Conservation (phyloP, 2,888 invertebrate genomes). For the Drosophila paracracens region DNA sequence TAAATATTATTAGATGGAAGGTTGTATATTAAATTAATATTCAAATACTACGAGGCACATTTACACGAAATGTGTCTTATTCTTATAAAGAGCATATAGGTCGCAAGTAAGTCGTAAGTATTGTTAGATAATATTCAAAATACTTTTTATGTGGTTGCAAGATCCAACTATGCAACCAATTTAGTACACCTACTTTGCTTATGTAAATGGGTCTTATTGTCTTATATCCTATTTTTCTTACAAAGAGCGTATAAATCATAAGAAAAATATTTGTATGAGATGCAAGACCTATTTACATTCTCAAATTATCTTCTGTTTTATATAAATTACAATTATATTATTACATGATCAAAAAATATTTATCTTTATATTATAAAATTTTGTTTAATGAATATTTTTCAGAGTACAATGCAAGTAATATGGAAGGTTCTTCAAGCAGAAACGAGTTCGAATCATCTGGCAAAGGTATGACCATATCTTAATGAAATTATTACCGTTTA, state of each 20-base stretch:
- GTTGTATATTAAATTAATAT: not conserved
- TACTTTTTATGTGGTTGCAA: not conserved
- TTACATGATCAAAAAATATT: not conserved
- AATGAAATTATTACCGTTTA: not conserved
- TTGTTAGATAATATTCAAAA: no score
- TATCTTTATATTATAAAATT: not conserved
- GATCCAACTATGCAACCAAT: not conserved
- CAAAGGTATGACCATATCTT: conserved; percentile 84
- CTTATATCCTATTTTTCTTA: not conserved
- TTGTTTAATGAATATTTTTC: conserved; percentile 2
- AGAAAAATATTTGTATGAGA: not conserved
- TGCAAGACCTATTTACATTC: not conserved
- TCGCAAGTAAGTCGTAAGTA: no score
- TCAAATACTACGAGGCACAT: not conserved
- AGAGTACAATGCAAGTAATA: conserved; percentile 92
- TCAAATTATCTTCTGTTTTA: not conserved
- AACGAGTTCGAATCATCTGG: conserved; percentile 92
- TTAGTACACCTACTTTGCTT: not conserved
- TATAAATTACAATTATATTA: not conserved
- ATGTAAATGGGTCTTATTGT: not conserved
- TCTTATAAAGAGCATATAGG: not conserved
- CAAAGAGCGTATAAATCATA: not conserved
- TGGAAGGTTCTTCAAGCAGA: conserved; percentile 91
- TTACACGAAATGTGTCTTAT: no score
- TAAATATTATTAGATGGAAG: no score